Conservation (phyloP, 2,113 vertebrate genomes). For the Aptenodytes patagonicus region DNA sequence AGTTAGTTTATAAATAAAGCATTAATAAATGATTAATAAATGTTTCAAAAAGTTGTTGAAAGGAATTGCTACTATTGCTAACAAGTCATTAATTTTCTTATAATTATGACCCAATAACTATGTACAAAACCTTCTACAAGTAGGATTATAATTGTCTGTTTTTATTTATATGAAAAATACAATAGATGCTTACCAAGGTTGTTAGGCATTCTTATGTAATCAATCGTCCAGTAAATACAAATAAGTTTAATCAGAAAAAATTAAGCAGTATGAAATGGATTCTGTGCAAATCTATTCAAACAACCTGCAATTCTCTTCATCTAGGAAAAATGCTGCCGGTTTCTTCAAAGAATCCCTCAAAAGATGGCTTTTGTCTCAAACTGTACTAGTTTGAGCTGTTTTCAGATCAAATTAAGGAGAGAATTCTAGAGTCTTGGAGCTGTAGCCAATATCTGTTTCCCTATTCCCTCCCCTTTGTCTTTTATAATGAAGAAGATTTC, state of each 20-base stretch:
- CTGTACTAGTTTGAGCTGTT: background rate
- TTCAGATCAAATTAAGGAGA: background rate
- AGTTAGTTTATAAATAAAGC: background rate
- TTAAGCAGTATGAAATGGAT: background rate
- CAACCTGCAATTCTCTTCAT: background rate
- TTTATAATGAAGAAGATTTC: slow-evolving; percentile 31
- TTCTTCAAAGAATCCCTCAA: background rate
- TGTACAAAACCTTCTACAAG: background rate
- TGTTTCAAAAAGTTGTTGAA: background rate
- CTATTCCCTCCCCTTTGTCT: background rate
- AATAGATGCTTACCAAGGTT: background rate
- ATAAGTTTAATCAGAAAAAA: background rate
- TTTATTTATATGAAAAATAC: background rate
- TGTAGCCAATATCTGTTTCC: background rate
- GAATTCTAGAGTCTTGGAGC: background rate
- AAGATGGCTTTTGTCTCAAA: background rate
- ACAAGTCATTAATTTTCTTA: background rate
- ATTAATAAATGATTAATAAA: background rate
- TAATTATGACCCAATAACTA: background rate
- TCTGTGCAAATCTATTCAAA: background rate
- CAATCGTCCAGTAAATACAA: background rate
- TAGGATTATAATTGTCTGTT: background rate
- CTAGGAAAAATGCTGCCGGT: accelerated
- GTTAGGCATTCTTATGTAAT: background rate
- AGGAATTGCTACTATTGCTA: background rate